Percentiles rank a stretch among this genome's conserved stretches.
Conservation (phyloP, 2,797 vertebrate species). For the Ispidina picta region DNA sequence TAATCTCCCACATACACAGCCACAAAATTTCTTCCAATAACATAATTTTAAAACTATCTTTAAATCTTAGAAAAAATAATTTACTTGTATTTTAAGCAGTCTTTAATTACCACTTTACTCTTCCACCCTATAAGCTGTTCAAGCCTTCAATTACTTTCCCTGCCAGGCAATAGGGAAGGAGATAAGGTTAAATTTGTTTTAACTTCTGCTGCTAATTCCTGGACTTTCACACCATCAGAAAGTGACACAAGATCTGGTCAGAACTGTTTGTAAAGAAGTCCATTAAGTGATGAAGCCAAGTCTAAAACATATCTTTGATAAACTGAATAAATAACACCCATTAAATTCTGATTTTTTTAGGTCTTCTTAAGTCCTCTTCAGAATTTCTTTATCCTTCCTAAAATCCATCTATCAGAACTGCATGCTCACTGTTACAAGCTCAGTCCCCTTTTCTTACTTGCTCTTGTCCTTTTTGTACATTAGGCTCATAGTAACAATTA, state of each 20-base stretch:
- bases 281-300: not conserved
- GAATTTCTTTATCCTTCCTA: not conserved
- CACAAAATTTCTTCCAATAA: not conserved
- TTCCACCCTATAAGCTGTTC: not conserved
- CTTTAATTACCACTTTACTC: not conserved
- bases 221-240: not conserved
- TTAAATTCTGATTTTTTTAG: not conserved
- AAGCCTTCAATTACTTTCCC: not conserved
- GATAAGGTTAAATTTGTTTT: not conserved
- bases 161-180: not conserved
- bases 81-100: not conserved
- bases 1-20: not conserved
- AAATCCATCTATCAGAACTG: not conserved
- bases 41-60: not conserved
- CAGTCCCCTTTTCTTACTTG: not conserved
- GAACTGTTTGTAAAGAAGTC: not conserved
- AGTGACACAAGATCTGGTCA: fast-evolving
- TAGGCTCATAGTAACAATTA: not conserved
- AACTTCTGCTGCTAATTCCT: not conserved
- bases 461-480: not conserved
- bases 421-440: not conserved
- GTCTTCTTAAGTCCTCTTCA: not conserved
- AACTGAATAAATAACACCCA: not conserved
- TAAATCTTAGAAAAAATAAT: not conserved
- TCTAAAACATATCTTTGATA: not conserved